Evolutionary conservation across 2,113 vertebrate genomes (phyloP).

Genomic region (Psilopogon haemacephalus): DNA sequence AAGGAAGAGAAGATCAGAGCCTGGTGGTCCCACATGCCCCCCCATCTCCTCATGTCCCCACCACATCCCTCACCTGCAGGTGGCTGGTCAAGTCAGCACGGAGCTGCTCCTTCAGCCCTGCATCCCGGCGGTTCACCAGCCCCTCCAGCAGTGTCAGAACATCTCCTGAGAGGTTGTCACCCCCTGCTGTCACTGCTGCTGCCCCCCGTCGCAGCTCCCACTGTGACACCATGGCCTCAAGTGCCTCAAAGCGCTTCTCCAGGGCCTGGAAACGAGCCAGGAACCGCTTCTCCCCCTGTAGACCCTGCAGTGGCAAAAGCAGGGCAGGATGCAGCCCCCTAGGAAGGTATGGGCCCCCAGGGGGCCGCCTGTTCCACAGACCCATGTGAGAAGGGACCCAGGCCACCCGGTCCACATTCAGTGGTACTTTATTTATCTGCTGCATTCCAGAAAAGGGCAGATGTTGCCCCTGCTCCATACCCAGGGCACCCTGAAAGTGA

Average conservation of each 20-base stretch:
- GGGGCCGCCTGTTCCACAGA: neutral
- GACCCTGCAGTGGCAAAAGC: neutral
- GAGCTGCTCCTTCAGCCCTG: slow-evolving; percentile 65
- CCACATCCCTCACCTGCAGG: slow-evolving; percentile 42
- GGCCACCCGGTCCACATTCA: neutral
- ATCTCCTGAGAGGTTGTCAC: slow-evolving; percentile 31
- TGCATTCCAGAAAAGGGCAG: neutral
- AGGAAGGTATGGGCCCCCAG: fast-evolving
- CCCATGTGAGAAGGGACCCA: neutral
- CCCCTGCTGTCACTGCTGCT: neutral
- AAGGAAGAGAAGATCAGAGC: neutral
- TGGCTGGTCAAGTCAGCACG: neutral
- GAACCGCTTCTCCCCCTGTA: slow-evolving; percentile 57
- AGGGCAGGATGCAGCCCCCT: neutral
- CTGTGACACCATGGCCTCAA: slow-evolving; percentile 49
- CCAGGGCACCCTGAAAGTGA: neutral
- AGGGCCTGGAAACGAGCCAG: slow-evolving; percentile 72
- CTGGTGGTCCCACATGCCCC: fast-evolving
- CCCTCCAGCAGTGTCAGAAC: slow-evolving; percentile 60
- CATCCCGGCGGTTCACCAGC: slow-evolving; percentile 67
- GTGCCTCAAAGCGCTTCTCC: slow-evolving; percentile 71
- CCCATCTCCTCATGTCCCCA: fast-evolving
- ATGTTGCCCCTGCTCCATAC: neutral
- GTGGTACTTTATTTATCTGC: neutral
- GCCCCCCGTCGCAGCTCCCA: slow-evolving; percentile 51